Conservation (phyloP, 2,888 invertebrate species). For the Sympetrum striolatum region DNA sequence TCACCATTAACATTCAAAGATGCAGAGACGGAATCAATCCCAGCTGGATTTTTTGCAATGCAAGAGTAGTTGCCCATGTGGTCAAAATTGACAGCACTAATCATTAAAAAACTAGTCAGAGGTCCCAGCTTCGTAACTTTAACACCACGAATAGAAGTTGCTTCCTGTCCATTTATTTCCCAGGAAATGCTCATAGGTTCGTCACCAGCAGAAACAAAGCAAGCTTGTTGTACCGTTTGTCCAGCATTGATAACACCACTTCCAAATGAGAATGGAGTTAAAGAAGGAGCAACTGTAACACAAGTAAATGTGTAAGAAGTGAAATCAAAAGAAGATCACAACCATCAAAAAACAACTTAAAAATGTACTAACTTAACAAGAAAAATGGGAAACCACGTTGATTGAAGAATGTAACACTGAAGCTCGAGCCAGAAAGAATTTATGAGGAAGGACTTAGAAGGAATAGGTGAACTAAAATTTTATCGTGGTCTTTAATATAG, state of each 20-base stretch:
- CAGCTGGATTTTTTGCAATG: conserved; percentile 56
- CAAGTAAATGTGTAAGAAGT: not conserved
- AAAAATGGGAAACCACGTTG: no score
- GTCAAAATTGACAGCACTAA: conserved; percentile 51
- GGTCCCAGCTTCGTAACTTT: conserved; percentile 52
- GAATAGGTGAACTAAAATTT: no score
- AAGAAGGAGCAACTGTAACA: conserved; percentile 74
- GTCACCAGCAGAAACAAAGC: conserved; percentile 76
- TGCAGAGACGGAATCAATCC: conserved; percentile 55
- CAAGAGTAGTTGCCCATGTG: conserved; percentile 59
- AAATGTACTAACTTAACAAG: conserved; percentile 49
- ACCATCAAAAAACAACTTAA: conserved; percentile 50
- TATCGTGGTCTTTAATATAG: no score
- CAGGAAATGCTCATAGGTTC: conserved; percentile 75
- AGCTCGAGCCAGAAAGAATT: no score
- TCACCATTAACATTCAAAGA: conserved; percentile 46
- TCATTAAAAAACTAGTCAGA: conserved; percentile 54
- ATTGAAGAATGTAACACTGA: no score
- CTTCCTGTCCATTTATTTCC: conserved; percentile 59
- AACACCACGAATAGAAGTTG: conserved; percentile 45
- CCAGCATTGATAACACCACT: conserved; percentile 73
- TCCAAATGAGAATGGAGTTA: conserved; percentile 74
- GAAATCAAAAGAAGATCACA: not conserved
- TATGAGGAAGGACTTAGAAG: no score
- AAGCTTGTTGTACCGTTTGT: conserved; percentile 72